Evolutionary conservation across 2,797 vertebrate genomes (phyloP).

Genomic region (Centroberyx gerrardi): DNA sequence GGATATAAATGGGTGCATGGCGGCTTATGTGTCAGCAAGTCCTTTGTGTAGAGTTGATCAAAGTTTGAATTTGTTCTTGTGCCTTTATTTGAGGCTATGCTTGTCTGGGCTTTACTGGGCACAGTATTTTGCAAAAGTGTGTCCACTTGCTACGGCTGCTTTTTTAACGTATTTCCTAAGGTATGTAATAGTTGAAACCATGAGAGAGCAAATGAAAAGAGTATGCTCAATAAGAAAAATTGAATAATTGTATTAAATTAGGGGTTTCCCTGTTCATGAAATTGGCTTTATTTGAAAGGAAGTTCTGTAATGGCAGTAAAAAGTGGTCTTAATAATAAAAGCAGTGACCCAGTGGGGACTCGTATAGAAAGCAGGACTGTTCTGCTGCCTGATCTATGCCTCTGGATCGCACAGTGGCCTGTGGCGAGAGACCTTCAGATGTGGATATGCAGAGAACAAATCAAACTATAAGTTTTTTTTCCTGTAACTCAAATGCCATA

Average conservation of each 20-base stretch:
- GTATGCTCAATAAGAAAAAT: conserved; percentile 17
- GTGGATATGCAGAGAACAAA: conserved; percentile 50
- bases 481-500: conserved; percentile 23
- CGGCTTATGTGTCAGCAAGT: conserved; percentile 4
- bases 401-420: conserved; percentile 25
- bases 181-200: conserved; percentile 22
- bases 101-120: neutral
- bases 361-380: conserved; percentile 24
- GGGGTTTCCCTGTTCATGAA: conserved; percentile 57
- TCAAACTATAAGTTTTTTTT: conserved; percentile 34
- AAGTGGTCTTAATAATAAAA: conserved; percentile 65
- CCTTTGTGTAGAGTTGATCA: neutral
- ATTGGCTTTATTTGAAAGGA: conserved; percentile 64
- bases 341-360: conserved; percentile 53
- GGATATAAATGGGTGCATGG: neutral
- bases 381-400: conserved; percentile 30
- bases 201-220: conserved; percentile 40
- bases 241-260: conserved; percentile 51
- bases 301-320: conserved; percentile 69
- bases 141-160: conserved; percentile 3
- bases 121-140: neutral
- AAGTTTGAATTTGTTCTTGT: neutral
- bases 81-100: neutral
- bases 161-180: neutral
- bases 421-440: conserved; percentile 51